Evolutionary conservation across 2,888 invertebrate genomes (phyloP), one percentile per base, ranked within the genome.

Genomic region (Spodoptera exigua): DNA sequence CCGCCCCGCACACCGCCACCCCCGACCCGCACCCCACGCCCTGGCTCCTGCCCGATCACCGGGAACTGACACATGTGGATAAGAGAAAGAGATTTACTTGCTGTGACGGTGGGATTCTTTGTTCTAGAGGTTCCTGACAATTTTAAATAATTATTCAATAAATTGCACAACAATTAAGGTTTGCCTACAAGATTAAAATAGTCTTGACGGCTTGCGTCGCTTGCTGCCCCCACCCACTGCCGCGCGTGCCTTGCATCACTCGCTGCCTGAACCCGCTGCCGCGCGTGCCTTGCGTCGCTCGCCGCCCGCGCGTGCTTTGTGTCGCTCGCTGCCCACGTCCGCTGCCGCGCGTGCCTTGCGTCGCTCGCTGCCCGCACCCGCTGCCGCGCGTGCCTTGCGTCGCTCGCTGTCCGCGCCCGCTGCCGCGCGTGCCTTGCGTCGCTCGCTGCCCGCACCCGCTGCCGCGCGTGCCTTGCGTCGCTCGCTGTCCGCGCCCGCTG

Each of bases 391-490:
- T 3, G 12, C 35, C 35, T n/a, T 14, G 2, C 5, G 1, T 5
- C 9, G 39, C 35, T 11, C 12, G 16, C 16, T 7, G 27, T 12
- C 40, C 40, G 16, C 35, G 13, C 7, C n/a, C 84, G 86, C 83
- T 58, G 0, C 49, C 82, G 78, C 86, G 57, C 17, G 12, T 81
- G 49, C 0, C 81, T 85, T 64, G 74, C 57, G 66, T 61, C 64
- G 64, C 71, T 45, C 70, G 73, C 78, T 88, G n/a, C 27, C 27
- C 21, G 21, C 5, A 7, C 21, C 21, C 5, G 21, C 5, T 5
- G 5, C 13, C 13, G 4, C 13, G 13, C 12, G 4, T 3, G 12
- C 35, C 35, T n/a, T 14, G 2, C 5, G 1, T 5, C 9, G 39
- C 35, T 11, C 12, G 16, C 16, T 7, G 27, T 12, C 40, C 40